Percentiles rank a stretch among this genome's conserved stretches.
These are phyloP conservation scores for Etheostoma cragini DNA, from an alignment of 2,113 vertebrate genomes.

Conservation along the genomic window DNA sequence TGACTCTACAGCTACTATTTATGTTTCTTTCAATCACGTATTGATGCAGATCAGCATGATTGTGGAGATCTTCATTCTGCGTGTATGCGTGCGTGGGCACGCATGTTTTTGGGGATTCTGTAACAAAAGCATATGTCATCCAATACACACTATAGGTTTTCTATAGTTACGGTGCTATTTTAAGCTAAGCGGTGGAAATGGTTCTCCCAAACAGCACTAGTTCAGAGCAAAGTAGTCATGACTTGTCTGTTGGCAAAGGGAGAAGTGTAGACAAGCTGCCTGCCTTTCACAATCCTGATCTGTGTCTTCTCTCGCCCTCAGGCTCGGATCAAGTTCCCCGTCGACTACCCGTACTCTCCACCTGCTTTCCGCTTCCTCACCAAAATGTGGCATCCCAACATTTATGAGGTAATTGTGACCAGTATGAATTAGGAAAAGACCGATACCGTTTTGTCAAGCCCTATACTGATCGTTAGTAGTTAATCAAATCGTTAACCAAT, in stretches of 20 bases:
- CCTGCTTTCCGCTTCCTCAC: constrained; percentile 95
- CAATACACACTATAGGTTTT: not conserved
- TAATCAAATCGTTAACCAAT: no score
- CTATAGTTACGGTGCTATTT: not conserved
- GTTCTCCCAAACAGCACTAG: not conserved
- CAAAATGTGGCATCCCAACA: constrained; percentile 99
- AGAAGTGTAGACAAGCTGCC: not conserved
- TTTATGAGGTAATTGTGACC: constrained; percentile 89
- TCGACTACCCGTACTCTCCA: constrained; percentile 97
- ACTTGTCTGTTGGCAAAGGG: constrained; percentile 11
- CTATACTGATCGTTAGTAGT: no score
- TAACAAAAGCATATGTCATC: not conserved
- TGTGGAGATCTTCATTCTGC: constrained; percentile 17
- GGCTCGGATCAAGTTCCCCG: constrained; percentile 95
- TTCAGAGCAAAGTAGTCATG: constrained; percentile 12
- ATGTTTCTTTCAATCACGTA: constrained; percentile 22
- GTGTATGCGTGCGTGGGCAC: not conserved
- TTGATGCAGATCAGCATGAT: constrained; percentile 16
- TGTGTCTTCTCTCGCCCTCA: constrained; percentile 64
- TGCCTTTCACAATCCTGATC: constrained; percentile 25
- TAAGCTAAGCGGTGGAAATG: not conserved
- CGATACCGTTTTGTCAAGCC: no score
- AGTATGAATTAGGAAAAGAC: not conserved
- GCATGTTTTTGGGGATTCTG: no score
- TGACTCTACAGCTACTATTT: constrained; percentile 57